Percentiles rank a stretch among this genome's conserved stretches.
phyloP scores from a whole-genome alignment of 1,140 invertebrate genomes.

The Calycopis cecrops region DNA sequence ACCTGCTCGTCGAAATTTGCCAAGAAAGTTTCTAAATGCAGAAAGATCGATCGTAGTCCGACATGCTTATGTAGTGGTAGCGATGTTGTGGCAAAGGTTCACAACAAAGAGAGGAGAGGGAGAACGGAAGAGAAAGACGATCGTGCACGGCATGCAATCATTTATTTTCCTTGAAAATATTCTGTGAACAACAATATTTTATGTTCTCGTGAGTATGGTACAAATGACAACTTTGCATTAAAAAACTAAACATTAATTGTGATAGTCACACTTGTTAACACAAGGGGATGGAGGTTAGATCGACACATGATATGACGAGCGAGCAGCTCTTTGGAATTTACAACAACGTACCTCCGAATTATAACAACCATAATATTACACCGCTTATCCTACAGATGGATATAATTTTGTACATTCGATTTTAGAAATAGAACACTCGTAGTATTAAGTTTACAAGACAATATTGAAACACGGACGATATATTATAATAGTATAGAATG shows the following conservation, averaged over 20 bases:
- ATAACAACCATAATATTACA: not conserved
- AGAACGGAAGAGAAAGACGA: slow-evolving; percentile 43
- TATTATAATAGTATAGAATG: slow-evolving; percentile 26
- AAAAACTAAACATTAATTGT: slow-evolving; percentile 55
- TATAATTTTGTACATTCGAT: slow-evolving; percentile 49
- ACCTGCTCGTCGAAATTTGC: not conserved
- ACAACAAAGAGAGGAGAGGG: slow-evolving; percentile 9
- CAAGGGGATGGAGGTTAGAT: slow-evolving; percentile 4
- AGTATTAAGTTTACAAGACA: slow-evolving; percentile 7
- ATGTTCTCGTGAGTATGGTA: slow-evolving; percentile 62
- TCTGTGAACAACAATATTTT: slow-evolving; percentile 70
- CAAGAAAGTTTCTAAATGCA: not conserved
- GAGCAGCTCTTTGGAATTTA: not conserved
- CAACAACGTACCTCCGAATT: too few relatives aligned
- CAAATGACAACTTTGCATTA: slow-evolving; percentile 68
- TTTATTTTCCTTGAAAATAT: slow-evolving; percentile 73
- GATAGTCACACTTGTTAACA: slow-evolving; percentile 20
- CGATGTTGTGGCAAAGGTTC: not conserved
- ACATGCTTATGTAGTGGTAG: too few relatives aligned
- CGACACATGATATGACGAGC: not conserved
- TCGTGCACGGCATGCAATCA: slow-evolving; percentile 62
- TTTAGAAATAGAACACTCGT: slow-evolving; percentile 24
- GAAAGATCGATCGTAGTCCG: too few relatives aligned
- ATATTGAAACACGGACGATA: slow-evolving; percentile 26
- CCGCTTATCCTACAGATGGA: slow-evolving; percentile 27